Evolutionary conservation across 2,888 invertebrate species (phyloP).

Genomic region (Merodon equestris): DNA sequence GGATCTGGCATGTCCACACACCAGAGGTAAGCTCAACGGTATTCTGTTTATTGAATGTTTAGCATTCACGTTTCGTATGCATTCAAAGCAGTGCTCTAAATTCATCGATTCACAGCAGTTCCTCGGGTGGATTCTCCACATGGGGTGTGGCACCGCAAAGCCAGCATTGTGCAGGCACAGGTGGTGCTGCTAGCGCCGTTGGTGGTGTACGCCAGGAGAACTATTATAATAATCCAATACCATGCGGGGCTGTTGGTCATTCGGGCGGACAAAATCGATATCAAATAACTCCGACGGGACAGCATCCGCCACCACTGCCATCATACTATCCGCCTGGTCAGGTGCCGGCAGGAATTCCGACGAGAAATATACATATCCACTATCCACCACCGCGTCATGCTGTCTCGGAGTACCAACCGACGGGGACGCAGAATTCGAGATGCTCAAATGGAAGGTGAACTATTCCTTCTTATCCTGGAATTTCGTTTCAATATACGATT

Average conservation of each 20-base stretch:
- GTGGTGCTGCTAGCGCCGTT: slow-evolving; percentile 15
- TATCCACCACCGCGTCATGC: slow-evolving; percentile 78
- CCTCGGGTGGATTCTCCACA: slow-evolving; percentile 79
- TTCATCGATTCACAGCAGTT: slow-evolving; percentile 78
- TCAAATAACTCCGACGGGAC: slow-evolving; percentile 78
- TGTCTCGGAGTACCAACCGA: slow-evolving; percentile 78
- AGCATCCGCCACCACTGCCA: slow-evolving; percentile 78
- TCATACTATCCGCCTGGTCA: slow-evolving; percentile 75
- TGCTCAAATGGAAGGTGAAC: slow-evolving; percentile 76
- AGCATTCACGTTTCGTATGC: neutral
- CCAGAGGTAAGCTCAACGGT: slow-evolving; percentile 74
- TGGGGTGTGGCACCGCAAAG: slow-evolving; percentile 76
- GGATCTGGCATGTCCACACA: slow-evolving; percentile 78
- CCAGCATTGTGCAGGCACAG: slow-evolving; percentile 71
- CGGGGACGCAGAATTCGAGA: slow-evolving; percentile 74
- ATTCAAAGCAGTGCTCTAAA: slow-evolving; percentile 74
- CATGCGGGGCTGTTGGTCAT: slow-evolving; percentile 71
- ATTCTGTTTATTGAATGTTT: slow-evolving; percentile 7
- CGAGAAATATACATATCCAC: slow-evolving; percentile 78
- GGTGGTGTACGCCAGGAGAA: slow-evolving; percentile 74
- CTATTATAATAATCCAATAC: slow-evolving; percentile 78
- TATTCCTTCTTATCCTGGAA: neutral
- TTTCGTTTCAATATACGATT: neutral
- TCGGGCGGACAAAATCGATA: slow-evolving; percentile 76
- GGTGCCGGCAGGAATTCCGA: slow-evolving; percentile 68